Evolutionary conservation across 2,797 vertebrate species (phyloP).

Genomic region (Syngnathus rostellatus): DNA sequence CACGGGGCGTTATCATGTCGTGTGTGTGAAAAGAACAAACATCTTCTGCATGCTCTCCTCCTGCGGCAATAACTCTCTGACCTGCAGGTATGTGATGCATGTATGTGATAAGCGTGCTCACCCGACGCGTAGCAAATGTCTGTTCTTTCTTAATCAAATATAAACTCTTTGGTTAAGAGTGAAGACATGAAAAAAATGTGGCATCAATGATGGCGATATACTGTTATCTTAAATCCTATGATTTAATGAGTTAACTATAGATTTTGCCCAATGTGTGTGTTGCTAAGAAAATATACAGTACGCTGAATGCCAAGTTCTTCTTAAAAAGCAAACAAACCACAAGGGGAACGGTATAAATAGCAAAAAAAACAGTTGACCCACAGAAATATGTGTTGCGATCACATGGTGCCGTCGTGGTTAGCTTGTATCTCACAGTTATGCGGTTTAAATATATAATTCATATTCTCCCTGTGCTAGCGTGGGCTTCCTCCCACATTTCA

Average conservation of each 20-base stretch:
- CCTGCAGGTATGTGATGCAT: slow-evolving; percentile 7
- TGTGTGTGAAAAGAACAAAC: neutral
- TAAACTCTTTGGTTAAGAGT: neutral
- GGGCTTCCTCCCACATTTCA: neutral
- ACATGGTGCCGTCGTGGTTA: neutral
- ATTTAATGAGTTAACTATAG: neutral
- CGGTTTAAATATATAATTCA: neutral
- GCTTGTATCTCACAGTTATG: neutral
- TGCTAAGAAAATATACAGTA: neutral
- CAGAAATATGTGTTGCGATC: too few species aligned
- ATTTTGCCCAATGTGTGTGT: too few species aligned
- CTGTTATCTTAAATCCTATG: too few species aligned
- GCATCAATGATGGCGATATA: neutral
- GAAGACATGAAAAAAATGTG: neutral
- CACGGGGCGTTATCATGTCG: neutral
- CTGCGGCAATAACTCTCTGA: neutral
- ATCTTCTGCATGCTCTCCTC: neutral
- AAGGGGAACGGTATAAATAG: too few species aligned
- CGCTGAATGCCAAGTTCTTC: neutral
- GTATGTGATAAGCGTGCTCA: neutral
- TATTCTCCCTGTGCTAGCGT: neutral
- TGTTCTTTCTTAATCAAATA: neutral
- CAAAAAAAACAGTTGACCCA: too few species aligned
- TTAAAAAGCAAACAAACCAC: neutral
- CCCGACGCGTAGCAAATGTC: neutral